Conservation (phyloP, 2,113 vertebrate species). For the Entomyzon cyanotis region DNA sequence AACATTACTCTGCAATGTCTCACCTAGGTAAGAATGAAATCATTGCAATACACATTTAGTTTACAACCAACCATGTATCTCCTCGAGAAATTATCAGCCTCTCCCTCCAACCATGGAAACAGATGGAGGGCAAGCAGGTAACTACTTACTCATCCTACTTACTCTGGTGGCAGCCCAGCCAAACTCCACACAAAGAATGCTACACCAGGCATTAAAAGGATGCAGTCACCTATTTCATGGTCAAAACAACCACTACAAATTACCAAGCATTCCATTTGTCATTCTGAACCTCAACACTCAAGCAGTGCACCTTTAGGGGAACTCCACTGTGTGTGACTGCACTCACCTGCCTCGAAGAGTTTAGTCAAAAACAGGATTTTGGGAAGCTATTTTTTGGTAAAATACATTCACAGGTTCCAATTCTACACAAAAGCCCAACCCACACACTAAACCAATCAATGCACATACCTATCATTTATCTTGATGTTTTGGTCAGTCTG, state of each 20-base stretch:
- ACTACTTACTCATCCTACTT: not conserved
- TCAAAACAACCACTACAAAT: not conserved
- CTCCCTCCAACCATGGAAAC: not conserved
- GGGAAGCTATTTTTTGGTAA: not conserved
- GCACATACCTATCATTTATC: constrained; percentile 92
- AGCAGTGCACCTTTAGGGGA: not conserved
- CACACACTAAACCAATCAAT: not conserved
- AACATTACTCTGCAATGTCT: not conserved
- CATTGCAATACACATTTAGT: not conserved
- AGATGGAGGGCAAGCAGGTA: not conserved
- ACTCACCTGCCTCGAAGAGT: not conserved
- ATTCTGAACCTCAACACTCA: not conserved
- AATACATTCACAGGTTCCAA: not conserved
- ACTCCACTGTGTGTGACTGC: not conserved
- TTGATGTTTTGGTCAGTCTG: constrained; percentile 99
- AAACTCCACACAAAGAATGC: not conserved
- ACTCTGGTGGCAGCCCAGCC: not conserved
- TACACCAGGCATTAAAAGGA: not conserved
- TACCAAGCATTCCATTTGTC: not conserved
- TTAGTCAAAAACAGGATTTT: not conserved
- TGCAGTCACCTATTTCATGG: not conserved
- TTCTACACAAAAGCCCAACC: not conserved
- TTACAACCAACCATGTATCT: not conserved
- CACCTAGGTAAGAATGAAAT: not conserved
- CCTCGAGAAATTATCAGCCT: not conserved